Evolutionary conservation across 1,140 invertebrate genomes (phyloP), one percentile per base, ranked within the genome.

Genomic region (Platyscapa corneri): DNA sequence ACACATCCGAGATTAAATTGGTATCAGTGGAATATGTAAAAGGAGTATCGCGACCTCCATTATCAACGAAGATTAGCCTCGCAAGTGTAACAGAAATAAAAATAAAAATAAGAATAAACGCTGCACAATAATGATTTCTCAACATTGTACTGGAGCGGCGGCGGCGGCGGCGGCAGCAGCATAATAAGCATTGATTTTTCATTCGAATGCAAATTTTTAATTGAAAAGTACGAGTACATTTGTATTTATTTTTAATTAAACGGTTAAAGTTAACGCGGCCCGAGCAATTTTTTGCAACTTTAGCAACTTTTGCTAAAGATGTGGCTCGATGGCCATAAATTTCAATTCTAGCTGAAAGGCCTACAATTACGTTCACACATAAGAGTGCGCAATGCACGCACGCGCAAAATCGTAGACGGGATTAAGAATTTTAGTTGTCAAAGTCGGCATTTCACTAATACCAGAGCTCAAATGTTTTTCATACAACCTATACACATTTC

Each of bases 401-500:
- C 3, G 56, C 14, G 27, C 27, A 27, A 60, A 3, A 60, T 60
- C 10, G 56, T 60, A 60, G 49, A 10, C 2, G 10, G 34, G 67
- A 70, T 70, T 70, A 70, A 32, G 34, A 70, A 39, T 70, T 37
- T 34, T 70, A 70, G 67, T 70, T 70, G 67, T 70, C 67, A 70
- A 70, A 70, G 34, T 37, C 67, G 23, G 32, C 0, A 70, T 70
- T 60, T 34, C 37, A 23, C 67, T 70, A 70, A 70, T 67, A 37
- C 18, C 65, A 7, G 16, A 34, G 1, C 32, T 70, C 20, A 70
- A 37, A 37, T 65, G 34, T 37, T 37, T 70, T 37, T 70, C 32
- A 14, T 37, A 23, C 32, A 37, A 2, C 3, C n/a, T 20, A 18
- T 18, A 18, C 16, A 70, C 3, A 70, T 70, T 23, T 34, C 30